Conservation (phyloP, 2,113 vertebrate genomes). For the Coptodon rendalli region DNA sequence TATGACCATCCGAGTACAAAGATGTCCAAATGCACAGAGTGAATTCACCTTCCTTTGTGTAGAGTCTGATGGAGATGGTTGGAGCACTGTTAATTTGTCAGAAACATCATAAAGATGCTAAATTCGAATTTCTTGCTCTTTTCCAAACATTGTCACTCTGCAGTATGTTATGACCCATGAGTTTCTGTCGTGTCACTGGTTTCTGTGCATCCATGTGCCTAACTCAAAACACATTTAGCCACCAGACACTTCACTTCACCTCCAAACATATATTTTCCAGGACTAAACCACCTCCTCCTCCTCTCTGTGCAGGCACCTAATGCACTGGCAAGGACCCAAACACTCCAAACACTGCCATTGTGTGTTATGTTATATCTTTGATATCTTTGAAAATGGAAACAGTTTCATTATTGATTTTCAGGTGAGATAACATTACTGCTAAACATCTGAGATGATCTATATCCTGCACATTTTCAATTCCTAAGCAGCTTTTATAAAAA, state of each 20-base stretch:
- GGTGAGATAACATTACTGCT: background rate
- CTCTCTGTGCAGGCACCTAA: background rate
- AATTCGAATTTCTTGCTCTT: background rate
- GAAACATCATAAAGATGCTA: background rate
- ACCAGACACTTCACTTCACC: background rate
- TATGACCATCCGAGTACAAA: background rate
- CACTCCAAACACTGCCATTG: background rate
- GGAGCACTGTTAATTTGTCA: background rate
- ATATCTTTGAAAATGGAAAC: background rate
- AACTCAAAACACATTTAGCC: background rate
- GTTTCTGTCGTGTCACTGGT: background rate
- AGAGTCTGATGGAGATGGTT: background rate
- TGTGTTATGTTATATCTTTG: background rate
- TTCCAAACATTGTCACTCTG: background rate
- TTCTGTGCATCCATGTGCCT: background rate
- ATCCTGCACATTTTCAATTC: background rate
- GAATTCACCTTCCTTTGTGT: background rate
- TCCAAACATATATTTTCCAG: background rate
- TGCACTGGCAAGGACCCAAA: background rate
- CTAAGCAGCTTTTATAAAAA: background rate
- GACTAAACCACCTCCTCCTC: background rate
- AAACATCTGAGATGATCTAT: background rate
- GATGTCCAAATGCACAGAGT: background rate
- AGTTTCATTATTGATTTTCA: background rate
- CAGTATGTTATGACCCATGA: accelerated